phyloP scores from a whole-genome alignment of 2,888 invertebrate species.

The Tipula vernalis region DNA sequence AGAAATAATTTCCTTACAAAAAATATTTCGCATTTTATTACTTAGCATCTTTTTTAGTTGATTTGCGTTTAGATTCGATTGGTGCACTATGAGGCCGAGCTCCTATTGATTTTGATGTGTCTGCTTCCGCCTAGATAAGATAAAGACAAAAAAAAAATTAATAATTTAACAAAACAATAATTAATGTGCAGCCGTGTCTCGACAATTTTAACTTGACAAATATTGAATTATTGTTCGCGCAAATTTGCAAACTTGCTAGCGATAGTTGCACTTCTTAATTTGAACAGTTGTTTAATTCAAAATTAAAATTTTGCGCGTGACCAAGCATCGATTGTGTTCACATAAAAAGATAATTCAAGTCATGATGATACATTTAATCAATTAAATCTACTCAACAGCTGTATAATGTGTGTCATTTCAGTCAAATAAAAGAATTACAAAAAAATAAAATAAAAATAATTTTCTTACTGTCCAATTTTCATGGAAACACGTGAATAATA shows the following conservation, averaged over 20 bases:
- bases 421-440: not conserved
- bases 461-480: not conserved
- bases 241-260: too few relatives aligned
- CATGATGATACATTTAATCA: not conserved
- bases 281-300: too few relatives aligned
- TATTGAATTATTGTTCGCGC: not conserved
- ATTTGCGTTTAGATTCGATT: constrained; percentile 33
- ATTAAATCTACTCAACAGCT: not conserved
- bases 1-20: not conserved
- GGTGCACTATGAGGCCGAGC: constrained; percentile 33
- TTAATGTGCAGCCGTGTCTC: not conserved
- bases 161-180: not conserved
- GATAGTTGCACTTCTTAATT: too few relatives aligned
- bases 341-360: not conserved
- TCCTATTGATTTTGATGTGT: not conserved
- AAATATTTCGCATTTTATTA: constrained; percentile 17
- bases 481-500: not conserved
- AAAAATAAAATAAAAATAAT: not conserved
- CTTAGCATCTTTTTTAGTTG: constrained; percentile 33
- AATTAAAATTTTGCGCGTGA: too few relatives aligned
- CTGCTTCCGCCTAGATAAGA: constrained; percentile 15
- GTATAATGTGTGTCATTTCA: not conserved
- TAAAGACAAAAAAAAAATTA: not conserved
- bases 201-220: not conserved
- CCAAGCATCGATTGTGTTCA: too few relatives aligned